phyloP scores from a whole-genome alignment of 2,888 invertebrate species.

The Schizaphis graminum region DNA sequence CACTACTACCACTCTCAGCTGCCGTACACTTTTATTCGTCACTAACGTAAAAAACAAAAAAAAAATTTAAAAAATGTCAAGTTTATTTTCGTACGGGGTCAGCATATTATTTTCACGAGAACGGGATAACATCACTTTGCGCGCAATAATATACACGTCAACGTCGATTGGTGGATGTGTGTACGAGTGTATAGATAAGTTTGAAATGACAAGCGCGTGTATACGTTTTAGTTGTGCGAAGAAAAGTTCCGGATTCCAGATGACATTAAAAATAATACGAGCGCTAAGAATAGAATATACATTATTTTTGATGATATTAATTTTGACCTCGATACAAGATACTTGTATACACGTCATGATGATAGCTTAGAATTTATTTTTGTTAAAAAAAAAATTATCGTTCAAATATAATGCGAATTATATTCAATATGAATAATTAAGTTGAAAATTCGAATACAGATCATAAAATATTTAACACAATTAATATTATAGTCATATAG shows the following conservation, averaged over 20 bases:
- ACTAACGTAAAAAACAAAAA: not conserved
- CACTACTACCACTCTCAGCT: not conserved
- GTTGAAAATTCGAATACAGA: not conserved
- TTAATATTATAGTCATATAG: not conserved
- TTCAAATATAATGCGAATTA: not conserved
- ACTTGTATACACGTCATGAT: too few species aligned
- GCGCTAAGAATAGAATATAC: too few species aligned
- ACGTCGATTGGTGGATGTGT: not conserved
- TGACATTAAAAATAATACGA: not conserved
- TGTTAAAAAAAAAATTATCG: not conserved
- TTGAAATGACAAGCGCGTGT: not conserved
- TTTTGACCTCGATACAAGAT: too few species aligned
- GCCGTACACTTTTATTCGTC: not conserved
- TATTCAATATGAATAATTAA: not conserved
- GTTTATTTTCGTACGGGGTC: not conserved
- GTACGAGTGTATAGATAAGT: not conserved
- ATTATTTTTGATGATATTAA: too few species aligned
- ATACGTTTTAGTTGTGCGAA: not conserved
- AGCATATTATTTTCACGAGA: not conserved
- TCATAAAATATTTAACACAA: not conserved
- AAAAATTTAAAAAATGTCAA: not conserved
- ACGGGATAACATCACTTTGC: not conserved
- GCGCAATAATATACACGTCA: not conserved
- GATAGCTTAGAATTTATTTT: too few species aligned
- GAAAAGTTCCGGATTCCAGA: not conserved